Conservation (phyloP, 2,113 vertebrate species). For the Notiomystis cincta region DNA sequence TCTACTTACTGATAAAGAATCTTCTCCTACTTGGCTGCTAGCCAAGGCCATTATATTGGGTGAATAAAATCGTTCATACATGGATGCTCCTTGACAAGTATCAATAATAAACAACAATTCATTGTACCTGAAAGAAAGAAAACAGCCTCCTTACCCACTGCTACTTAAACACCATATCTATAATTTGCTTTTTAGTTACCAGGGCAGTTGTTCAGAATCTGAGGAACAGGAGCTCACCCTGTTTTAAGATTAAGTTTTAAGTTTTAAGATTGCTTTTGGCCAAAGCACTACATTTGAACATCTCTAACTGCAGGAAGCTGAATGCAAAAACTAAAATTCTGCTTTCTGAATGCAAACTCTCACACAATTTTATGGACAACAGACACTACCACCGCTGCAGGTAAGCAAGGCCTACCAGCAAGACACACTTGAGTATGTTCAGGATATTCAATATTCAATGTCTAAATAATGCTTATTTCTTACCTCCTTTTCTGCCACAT, state of each 20-base stretch:
- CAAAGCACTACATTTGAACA: neutral
- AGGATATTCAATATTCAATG: neutral
- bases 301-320: neutral
- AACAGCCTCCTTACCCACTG: neutral
- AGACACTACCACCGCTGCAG: neutral
- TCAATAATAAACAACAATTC: conserved; percentile 98
- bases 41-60: conserved; percentile 96
- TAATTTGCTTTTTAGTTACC: neutral
- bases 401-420: neutral
- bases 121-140: conserved; percentile 83
- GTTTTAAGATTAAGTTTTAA: no score
- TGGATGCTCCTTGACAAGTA: conserved; percentile 97
- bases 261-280: neutral
- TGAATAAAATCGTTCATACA: conserved; percentile 98
- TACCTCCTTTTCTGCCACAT: conserved; percentile 99
- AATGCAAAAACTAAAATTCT: neutral
- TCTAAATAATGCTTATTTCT: neutral
- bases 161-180: neutral
- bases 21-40: conserved; percentile 97
- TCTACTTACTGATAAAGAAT: conserved; percentile 92
- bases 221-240: neutral
- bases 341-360: neutral
- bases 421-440: neutral
- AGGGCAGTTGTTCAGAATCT: neutral
- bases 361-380: neutral